Conservation (phyloP, 2,113 vertebrate genomes). For the Rhipidura dahli region DNA sequence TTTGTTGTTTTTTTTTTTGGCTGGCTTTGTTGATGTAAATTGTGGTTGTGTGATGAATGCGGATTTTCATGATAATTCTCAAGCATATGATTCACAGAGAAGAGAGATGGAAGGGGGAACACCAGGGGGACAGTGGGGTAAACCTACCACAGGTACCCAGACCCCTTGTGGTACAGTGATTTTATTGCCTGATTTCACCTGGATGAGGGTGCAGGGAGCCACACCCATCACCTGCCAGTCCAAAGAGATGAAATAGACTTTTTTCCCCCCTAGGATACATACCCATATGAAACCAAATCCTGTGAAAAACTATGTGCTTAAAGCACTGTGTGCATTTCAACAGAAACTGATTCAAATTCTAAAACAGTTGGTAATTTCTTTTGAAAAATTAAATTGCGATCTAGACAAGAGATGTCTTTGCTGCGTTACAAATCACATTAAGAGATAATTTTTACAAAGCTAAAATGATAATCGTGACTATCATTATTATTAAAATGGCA, state of each 20-base stretch:
- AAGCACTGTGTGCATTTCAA: not conserved
- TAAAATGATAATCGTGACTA: not conserved
- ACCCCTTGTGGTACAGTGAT: not conserved
- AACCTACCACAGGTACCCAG: not conserved
- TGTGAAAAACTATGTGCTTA: not conserved
- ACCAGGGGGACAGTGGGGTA: not conserved
- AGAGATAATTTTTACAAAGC: not conserved
- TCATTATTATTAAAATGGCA: not conserved
- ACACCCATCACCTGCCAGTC: not conserved
- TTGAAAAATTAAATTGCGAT: not conserved
- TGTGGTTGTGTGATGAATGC: rapidly evolving
- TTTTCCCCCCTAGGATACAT: not conserved
- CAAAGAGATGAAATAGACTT: not conserved
- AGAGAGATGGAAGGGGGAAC: not conserved
- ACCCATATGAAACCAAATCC: not conserved
- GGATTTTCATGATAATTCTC: not conserved
- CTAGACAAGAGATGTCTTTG: not conserved
- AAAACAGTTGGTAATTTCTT: not conserved
- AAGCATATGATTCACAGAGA: not conserved
- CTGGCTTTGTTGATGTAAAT: not conserved
- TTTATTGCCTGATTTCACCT: not conserved
- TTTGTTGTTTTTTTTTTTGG: not conserved
- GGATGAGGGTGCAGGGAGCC: not conserved
- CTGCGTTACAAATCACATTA: not conserved
- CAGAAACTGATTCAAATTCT: not conserved